These are phyloP conservation scores for Lindbergichthys nudifrons DNA, from an alignment of 2,797 vertebrate genomes.

Conservation along the genomic window DNA sequence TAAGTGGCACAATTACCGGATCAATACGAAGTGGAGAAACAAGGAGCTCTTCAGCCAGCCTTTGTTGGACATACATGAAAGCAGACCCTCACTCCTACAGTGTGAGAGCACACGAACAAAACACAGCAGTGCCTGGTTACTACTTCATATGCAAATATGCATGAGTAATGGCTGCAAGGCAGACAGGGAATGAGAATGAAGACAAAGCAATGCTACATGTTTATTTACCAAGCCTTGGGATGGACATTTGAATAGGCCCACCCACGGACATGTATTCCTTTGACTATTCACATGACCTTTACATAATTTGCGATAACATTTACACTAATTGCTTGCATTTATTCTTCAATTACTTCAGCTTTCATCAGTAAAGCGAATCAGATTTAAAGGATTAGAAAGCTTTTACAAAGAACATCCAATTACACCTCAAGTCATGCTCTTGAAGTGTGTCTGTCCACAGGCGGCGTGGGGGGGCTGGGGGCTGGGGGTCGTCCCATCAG, in stretches of 20 bases:
- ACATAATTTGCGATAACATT: constrained; percentile 40
- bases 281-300: constrained; percentile 45
- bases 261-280: constrained; percentile 30
- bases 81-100: constrained; percentile 27
- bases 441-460: constrained; percentile 2
- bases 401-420: not conserved
- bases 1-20: constrained; percentile 79
- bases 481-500: not conserved
- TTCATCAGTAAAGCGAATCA: not conserved
- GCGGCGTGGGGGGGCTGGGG: too few species aligned
- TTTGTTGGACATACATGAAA: constrained; percentile 71
- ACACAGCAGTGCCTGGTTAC: constrained; percentile 27
- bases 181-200: constrained; percentile 48
- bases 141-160: constrained; percentile 57
- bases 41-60: constrained; percentile 64
- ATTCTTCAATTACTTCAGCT: constrained; percentile 18
- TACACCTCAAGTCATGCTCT: constrained; percentile 2
- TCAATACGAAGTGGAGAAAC: constrained; percentile 75
- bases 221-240: constrained; percentile 52
- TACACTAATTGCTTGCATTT: constrained; percentile 40
- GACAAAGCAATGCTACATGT: constrained; percentile 40
- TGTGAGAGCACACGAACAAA: not conserved
- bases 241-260: constrained; percentile 24
- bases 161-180: constrained; percentile 51
- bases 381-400: not conserved